phyloP scores from a whole-genome alignment of 1,140 invertebrate genomes.

The Cephus cinctus region DNA sequence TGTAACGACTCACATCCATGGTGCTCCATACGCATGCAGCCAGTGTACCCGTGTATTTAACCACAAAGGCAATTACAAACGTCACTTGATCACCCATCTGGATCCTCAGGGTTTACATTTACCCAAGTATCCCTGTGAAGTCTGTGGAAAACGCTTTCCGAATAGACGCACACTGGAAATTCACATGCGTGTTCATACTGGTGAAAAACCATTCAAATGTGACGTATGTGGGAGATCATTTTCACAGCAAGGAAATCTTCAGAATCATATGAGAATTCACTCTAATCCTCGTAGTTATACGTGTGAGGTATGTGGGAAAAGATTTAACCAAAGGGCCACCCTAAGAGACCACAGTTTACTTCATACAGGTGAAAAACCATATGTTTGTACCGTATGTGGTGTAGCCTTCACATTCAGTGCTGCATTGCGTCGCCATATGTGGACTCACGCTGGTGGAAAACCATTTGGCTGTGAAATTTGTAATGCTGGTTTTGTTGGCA shows the following conservation, averaged over 20 bases:
- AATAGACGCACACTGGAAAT: slow-evolving; percentile 49
- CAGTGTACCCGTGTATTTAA: slow-evolving; percentile 47
- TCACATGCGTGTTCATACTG: slow-evolving; percentile 66
- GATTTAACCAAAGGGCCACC: slow-evolving; percentile 52
- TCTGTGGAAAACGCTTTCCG: slow-evolving; percentile 58
- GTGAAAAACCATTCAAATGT: slow-evolving; percentile 61
- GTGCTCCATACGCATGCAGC: slow-evolving; percentile 46
- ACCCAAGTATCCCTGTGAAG: slow-evolving; percentile 54
- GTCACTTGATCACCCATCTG: slow-evolving; percentile 44
- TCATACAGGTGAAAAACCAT: slow-evolving; percentile 58
- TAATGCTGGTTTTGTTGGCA: slow-evolving; percentile 43
- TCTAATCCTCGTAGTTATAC: slow-evolving; percentile 54
- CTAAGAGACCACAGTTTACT: slow-evolving; percentile 51
- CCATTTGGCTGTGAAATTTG: slow-evolving; percentile 55
- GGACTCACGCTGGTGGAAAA: slow-evolving; percentile 51
- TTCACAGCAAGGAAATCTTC: slow-evolving; percentile 59
- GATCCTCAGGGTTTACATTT: slow-evolving; percentile 40
- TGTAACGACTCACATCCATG: slow-evolving; percentile 30
- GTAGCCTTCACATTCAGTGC: slow-evolving; percentile 49
- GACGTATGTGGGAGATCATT: slow-evolving; percentile 55
- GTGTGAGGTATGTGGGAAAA: slow-evolving; percentile 56
- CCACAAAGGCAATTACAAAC: slow-evolving; percentile 50
- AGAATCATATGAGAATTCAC: slow-evolving; percentile 62
- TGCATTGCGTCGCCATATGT: slow-evolving; percentile 47
- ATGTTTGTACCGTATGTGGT: slow-evolving; percentile 55